These are phyloP conservation scores for Sthenelais limicola DNA, from an alignment of 2,888 invertebrate species.

Conservation along the genomic window DNA sequence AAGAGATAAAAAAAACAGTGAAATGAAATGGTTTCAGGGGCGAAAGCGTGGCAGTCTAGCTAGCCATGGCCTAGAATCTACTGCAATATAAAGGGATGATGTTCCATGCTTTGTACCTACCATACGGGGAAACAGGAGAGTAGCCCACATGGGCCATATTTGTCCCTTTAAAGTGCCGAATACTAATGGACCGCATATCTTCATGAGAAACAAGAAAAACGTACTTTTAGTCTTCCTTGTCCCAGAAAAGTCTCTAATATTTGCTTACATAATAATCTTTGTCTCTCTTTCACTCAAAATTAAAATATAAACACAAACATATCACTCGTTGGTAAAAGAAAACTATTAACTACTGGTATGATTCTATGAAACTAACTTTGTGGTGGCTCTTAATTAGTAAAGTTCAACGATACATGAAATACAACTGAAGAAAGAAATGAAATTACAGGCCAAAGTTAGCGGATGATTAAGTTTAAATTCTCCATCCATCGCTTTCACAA, in stretches of 20 bases:
- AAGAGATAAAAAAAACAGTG: slow-evolving; percentile 35
- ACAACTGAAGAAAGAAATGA: no score
- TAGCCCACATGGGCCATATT: slow-evolving; percentile 53
- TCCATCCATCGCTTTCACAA: no score
- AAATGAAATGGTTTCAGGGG: slow-evolving; percentile 32
- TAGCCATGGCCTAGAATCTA: slow-evolving; percentile 37
- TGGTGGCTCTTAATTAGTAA: no score
- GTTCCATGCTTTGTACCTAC: slow-evolving; percentile 48
- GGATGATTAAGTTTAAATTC: no score
- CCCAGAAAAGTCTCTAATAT: slow-evolving; percentile 27
- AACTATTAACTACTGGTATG: no score
- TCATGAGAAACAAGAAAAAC: slow-evolving; percentile 41
- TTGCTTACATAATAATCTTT: no score
- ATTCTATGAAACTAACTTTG: no score
- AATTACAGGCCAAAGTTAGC: no score
- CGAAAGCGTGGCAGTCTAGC: slow-evolving; percentile 39
- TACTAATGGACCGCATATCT: slow-evolving; percentile 44
- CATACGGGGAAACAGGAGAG: slow-evolving; percentile 54
- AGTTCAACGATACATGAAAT: no score
- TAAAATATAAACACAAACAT: slow-evolving; percentile 35
- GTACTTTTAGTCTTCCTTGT: slow-evolving; percentile 40
- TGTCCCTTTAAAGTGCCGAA: slow-evolving; percentile 50
- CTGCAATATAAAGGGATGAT: slow-evolving; percentile 36
- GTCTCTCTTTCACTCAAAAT: slow-evolving; percentile 35
- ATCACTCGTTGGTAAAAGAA: no score